phyloP scores from a whole-genome alignment of 1,140 invertebrate genomes.

The Grapholita molesta region DNA sequence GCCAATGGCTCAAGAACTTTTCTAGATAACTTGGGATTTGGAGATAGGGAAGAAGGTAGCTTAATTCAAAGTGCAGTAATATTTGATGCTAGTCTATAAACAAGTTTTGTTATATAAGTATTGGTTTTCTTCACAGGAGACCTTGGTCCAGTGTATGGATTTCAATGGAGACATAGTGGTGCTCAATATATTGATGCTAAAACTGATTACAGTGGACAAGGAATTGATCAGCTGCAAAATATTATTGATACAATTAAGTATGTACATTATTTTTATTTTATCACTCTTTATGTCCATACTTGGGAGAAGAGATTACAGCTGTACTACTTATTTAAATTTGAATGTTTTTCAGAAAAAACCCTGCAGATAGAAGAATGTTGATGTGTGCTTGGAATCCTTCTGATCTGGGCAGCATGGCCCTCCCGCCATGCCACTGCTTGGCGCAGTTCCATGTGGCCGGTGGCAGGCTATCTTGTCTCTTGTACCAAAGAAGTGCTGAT shows the following conservation, averaged over 20 bases:
- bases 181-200: slow-evolving; percentile 93
- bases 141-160: slow-evolving; percentile 98
- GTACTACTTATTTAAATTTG: too few species aligned
- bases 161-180: slow-evolving; percentile 99
- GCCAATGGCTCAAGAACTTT: slow-evolving; percentile 95
- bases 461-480: slow-evolving; percentile 90
- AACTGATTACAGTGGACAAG: slow-evolving; percentile 91
- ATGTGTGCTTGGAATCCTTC: slow-evolving; percentile 97
- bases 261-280: slow-evolving; percentile 24
- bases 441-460: slow-evolving; percentile 96
- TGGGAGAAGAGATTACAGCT: too few species aligned
- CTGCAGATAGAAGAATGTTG: slow-evolving; percentile 93
- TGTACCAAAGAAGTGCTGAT: slow-evolving; percentile 98
- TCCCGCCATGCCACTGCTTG: slow-evolving; percentile 98
- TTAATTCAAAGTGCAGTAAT: not conserved
- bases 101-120: not conserved
- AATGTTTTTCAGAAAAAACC: slow-evolving; percentile 80
- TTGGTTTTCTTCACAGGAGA: slow-evolving; percentile 83
- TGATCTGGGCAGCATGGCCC: slow-evolving; percentile 94
- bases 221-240: slow-evolving; percentile 94
- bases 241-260: slow-evolving; percentile 91
- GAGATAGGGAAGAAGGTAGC: slow-evolving; percentile 91
- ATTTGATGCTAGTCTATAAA: not conserved
- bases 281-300: not conserved
- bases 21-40: slow-evolving; percentile 93